Evolutionary conservation across 2,797 vertebrate species (phyloP).

Genomic region (Tapirus indicus): DNA sequence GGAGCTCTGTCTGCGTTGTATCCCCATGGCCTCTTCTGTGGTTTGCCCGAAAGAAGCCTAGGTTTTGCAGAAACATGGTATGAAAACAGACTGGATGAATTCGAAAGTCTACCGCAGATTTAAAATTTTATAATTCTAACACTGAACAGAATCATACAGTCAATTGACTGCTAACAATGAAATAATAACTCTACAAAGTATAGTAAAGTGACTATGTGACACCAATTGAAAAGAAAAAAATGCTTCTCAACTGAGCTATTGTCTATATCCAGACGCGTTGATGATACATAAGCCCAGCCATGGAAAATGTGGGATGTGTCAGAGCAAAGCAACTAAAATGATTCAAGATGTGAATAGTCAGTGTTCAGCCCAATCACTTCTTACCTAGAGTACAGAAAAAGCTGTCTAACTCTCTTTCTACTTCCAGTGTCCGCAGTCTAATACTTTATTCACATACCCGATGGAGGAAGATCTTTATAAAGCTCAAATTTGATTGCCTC

Average conservation of each 20-base stretch:
- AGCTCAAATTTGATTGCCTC: not conserved
- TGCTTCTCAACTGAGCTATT: not conserved
- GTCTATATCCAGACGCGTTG: not conserved
- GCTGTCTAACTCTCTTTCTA: not conserved
- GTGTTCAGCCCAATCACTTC: not conserved
- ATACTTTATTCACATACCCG: not conserved
- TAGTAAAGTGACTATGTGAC: not conserved
- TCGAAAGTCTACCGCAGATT: not conserved
- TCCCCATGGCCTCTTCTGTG: not conserved
- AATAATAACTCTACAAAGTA: not conserved
- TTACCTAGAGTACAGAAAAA: slow-evolving; percentile 33
- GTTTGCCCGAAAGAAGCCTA: not conserved
- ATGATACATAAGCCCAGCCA: not conserved
- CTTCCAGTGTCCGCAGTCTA: not conserved
- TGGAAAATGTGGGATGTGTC: not conserved
- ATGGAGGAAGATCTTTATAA: not conserved
- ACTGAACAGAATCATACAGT: not conserved
- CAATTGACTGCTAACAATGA: slow-evolving; percentile 17
- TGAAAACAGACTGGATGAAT: not conserved
- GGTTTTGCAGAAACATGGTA: not conserved
- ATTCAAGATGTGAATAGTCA: not conserved
- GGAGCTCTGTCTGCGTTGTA: not conserved
- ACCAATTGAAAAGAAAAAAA: slow-evolving; percentile 46
- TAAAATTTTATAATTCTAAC: not conserved
- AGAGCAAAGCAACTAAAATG: slow-evolving; percentile 7